Evolutionary conservation across 2,797 vertebrate genomes (phyloP).

Genomic region (Amblyopsis hoosieri): DNA sequence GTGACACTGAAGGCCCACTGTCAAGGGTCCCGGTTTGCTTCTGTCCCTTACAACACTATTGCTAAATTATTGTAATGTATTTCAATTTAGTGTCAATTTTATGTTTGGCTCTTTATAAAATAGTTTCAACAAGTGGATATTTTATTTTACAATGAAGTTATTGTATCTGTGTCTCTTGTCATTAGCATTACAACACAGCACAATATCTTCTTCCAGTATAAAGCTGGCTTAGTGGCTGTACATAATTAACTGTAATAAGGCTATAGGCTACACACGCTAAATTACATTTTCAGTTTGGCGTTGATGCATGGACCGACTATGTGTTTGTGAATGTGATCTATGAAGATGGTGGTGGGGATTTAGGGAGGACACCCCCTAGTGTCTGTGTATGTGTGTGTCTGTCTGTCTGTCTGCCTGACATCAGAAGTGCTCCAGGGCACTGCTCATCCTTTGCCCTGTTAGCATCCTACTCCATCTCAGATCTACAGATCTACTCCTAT

Average conservation of each 20-base stretch:
- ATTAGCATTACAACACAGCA: constrained; percentile 21
- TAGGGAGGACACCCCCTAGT: constrained; percentile 8
- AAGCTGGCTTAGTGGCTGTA: constrained; percentile 56
- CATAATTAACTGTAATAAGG: constrained; percentile 78
- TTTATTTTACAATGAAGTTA: not conserved
- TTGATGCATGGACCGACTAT: constrained; percentile 71
- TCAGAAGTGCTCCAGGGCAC: constrained; percentile 48
- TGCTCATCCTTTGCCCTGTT: constrained; percentile 57
- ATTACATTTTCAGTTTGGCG: constrained; percentile 71
- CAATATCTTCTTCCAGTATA: constrained; percentile 36
- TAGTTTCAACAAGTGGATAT: not conserved
- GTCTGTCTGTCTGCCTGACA: constrained; percentile 38
- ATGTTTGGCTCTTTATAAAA: not conserved
- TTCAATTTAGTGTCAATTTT: not conserved
- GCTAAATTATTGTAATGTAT: not conserved
- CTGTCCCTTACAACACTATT: not conserved
- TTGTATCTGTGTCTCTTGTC: constrained; percentile 4
- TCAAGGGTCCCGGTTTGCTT: too few relatives aligned
- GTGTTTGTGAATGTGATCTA: constrained; percentile 68
- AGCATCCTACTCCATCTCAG: constrained; percentile 47
- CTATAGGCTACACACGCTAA: constrained; percentile 68
- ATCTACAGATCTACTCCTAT: constrained; percentile 43
- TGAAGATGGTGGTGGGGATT: constrained; percentile 52
- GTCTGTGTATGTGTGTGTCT: constrained; percentile 8
- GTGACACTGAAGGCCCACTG: too few relatives aligned